Conservation (phyloP, 1,140 invertebrate species). For the Drosophila teissieri region DNA sequence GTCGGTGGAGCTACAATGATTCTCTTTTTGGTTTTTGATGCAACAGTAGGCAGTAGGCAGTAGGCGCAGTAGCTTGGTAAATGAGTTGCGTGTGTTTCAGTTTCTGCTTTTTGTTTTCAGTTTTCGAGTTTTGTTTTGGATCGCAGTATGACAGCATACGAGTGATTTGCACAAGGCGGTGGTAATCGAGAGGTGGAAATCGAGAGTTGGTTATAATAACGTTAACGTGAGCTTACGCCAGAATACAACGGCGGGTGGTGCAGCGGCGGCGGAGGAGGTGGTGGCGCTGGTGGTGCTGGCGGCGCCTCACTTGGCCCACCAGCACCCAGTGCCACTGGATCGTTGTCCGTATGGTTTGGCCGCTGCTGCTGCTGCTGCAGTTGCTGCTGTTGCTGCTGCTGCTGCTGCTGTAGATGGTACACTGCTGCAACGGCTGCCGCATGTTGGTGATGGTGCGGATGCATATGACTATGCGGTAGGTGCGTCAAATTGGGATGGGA, state of each 20-base stretch:
- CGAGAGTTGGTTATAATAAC: conserved; percentile 38
- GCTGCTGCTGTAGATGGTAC: conserved; percentile 65
- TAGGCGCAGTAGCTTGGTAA: conserved; percentile 11
- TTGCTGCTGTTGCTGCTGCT: conserved; percentile 51
- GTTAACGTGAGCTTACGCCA: conserved; percentile 72
- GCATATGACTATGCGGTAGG: conserved; percentile 57
- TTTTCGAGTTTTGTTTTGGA: conserved; percentile 15
- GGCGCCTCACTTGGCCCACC: conserved; percentile 7
- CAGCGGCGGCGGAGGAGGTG: conserved; percentile 53
- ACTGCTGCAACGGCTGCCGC: conserved; percentile 67
- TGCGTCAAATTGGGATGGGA: conserved; percentile 70
- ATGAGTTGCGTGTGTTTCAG: conserved; percentile 9
- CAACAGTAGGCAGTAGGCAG: background rate
- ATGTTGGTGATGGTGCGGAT: conserved; percentile 63
- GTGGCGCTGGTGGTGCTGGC: conserved; percentile 25
- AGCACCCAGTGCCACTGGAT: conserved; percentile 28
- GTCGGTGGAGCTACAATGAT: background rate
- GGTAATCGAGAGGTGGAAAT: conserved; percentile 29
- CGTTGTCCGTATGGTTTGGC: conserved; percentile 11
- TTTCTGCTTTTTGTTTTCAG: background rate
- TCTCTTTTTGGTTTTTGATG: background rate
- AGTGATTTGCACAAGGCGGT: conserved; percentile 22
- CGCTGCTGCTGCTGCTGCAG: conserved; percentile 29
- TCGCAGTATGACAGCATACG: conserved; percentile 27
- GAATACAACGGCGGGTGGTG: conserved; percentile 80